Evolutionary conservation across 2,797 vertebrate genomes (phyloP), one percentile per base, ranked within the genome.

Genomic region (Rhinophrynus dorsalis): DNA sequence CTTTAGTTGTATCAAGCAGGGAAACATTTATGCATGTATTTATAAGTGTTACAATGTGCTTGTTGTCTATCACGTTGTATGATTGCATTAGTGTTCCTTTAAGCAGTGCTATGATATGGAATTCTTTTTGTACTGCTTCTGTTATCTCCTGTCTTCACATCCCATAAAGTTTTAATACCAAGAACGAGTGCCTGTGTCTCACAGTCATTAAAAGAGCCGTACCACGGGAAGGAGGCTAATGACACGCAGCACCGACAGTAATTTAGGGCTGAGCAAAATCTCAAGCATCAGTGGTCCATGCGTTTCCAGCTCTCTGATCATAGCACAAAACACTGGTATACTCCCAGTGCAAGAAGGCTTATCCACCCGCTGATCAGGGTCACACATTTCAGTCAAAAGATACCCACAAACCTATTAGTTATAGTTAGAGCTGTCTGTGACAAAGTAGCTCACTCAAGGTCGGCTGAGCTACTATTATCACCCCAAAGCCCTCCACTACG

Each of bases 161-260:
- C 51, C 29, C 59, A 71, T 71, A 71, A 71, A 63, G 40, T 64
- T 70, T 71, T 63, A 64, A 64, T 70, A 18, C 23, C 47, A 32
- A 13, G 3, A 30, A 50, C 27, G 40, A 64, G 42, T 23, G 6
- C 17, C 38, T 45, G 58, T 32, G 23, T 45, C 37, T 26, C 35
- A n/a, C 17, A 8, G 8, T 44, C 32, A 32, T 66, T 30, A 27
- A n/a, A 42, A 15, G 21, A 26, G 29, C 52, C 40, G 3, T 38
- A 20, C 37, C 42, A 23, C 24, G 20, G 58, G 51, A 48, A 71
- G 50, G 23, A 21, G 40, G 68, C 38, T 71, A 71, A 56, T 63
- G 67, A 63, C 38, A 45, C 42, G 20, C 50, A 15, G 57, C 40
- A 48, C 48, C 17, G 40, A 17, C 51, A 38, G 45, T 23, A 48